Evolutionary conservation across 2,113 vertebrate species (phyloP).

Genomic region (Protobothrops flavoviridis): DNA sequence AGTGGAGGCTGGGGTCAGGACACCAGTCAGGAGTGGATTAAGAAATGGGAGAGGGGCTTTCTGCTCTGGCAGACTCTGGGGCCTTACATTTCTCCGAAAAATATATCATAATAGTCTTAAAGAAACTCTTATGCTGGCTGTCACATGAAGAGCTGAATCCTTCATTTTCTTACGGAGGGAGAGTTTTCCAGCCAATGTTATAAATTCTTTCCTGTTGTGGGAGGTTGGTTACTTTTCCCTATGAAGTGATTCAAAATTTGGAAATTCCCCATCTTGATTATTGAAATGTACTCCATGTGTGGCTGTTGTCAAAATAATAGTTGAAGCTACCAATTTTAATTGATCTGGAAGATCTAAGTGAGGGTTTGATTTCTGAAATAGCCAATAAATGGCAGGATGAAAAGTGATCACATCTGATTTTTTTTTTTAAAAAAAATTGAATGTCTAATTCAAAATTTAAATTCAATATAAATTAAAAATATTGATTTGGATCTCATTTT

Average conservation of each 20-base stretch:
- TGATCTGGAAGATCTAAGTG: not conserved
- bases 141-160: not conserved
- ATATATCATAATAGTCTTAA: not conserved
- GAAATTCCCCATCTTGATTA: not conserved
- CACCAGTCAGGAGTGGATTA: conserved; percentile 3
- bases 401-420: not conserved
- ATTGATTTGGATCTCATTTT: not conserved
- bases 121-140: not conserved
- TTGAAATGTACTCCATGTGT: not conserved
- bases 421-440: not conserved
- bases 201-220: not conserved
- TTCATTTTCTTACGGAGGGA: not conserved
- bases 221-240: not conserved
- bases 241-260: not conserved
- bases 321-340: not conserved
- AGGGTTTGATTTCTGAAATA: not conserved
- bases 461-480: not conserved
- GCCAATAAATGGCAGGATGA: not conserved
- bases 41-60: not conserved
- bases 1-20: conserved; percentile 1
- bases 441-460: not conserved
- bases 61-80: not conserved
- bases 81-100: not conserved
- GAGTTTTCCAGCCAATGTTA: not conserved
- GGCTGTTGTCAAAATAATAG: not conserved